Evolutionary conservation across 2,888 invertebrate genomes (phyloP).

Genomic region (Lasioglossum villosulum): DNA sequence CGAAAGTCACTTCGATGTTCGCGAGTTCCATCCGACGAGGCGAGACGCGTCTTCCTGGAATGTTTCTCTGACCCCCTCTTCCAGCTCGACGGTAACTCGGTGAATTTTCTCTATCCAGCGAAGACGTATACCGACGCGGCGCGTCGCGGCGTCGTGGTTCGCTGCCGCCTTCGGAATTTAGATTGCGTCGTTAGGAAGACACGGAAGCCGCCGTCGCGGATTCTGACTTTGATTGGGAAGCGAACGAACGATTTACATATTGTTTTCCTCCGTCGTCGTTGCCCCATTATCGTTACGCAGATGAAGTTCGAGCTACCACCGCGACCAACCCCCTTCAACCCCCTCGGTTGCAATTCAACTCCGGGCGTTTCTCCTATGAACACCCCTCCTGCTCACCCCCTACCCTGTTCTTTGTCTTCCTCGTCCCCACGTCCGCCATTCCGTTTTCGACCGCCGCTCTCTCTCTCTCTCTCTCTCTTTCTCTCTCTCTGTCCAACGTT

Average conservation of each 20-base stretch:
- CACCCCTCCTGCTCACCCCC: too few species aligned
- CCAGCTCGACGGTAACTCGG: background rate
- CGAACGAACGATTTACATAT: slow-evolving; percentile 76
- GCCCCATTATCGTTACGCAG: slow-evolving; percentile 71
- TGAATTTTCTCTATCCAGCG: slow-evolving; percentile 17
- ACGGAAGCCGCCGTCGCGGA: slow-evolving; percentile 59
- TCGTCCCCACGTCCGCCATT: background rate
- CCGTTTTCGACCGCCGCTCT: background rate
- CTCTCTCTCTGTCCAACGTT: background rate
- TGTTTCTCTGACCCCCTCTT: slow-evolving; percentile 30
- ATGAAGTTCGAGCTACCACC: slow-evolving; percentile 67
- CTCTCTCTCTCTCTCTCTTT: background rate
- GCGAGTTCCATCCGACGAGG: slow-evolving; percentile 36
- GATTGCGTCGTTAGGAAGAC: slow-evolving; percentile 78
- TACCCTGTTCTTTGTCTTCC: background rate
- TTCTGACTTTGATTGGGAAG: slow-evolving; percentile 75
- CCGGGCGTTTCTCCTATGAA: slow-evolving; percentile 9
- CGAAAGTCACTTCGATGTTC: slow-evolving; percentile 50
- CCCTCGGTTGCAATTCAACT: slow-evolving; percentile 39
- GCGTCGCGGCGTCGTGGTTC: slow-evolving; percentile 34
- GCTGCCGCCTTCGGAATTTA: slow-evolving; percentile 74
- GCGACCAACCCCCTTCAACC: slow-evolving; percentile 13
- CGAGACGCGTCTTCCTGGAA: slow-evolving; percentile 3
- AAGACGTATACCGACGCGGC: slow-evolving; percentile 26
- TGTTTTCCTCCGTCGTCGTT: slow-evolving; percentile 72